Base-by-base conservation (phyloP, 2,888 invertebrate genomes). In the Anagyrus pseudococci region DNA sequence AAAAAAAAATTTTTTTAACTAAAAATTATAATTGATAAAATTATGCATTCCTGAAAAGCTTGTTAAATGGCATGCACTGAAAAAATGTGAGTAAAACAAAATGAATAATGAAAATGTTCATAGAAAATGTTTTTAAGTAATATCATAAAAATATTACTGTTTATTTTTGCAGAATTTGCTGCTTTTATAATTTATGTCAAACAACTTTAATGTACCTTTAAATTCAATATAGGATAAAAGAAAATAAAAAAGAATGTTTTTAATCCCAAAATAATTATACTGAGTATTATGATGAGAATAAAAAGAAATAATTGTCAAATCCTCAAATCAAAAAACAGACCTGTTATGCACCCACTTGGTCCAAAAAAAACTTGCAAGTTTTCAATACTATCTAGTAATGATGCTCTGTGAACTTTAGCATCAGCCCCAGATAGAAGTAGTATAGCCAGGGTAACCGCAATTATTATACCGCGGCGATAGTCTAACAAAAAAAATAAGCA, bases 291-390 rank as follows among this genome's bases (percentile, higher is more conserved):
- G 8, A 37, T 37, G n/a, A n/a, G n/a, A n/a, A n/a, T 37, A 10
- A 8, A 43, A 17, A 43, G 4, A 19, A 19, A 43, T 8, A 46
- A 52, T 33, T 40, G 60, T 69, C 69, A 57, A 57, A 70, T 63
- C 65, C 60, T 68, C 53, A 67, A 69, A 69, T 68, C 65, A 37
- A 69, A 68, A 59, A 73, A 75, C 76, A 74, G 78, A 81, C 81
- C 82, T 81, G 78, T 77, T 44, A 81, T 73, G 70, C 81, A 81
- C 70, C 76, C 75, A 40, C 76, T 75, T 66, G 76, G 73, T 71
- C 75, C 80, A 71, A 82, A 81, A 62, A 81, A 68, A 54, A 70
- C 70, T 61, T 71, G 67, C 69, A 78, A 71, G 69, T 75, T 75
- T 65, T 73, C 71, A 37, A 74, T 62, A 64, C 70, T 68, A 65